phyloP scores from a whole-genome alignment of 2,797 vertebrate genomes.

The Semotilus atromaculatus region DNA sequence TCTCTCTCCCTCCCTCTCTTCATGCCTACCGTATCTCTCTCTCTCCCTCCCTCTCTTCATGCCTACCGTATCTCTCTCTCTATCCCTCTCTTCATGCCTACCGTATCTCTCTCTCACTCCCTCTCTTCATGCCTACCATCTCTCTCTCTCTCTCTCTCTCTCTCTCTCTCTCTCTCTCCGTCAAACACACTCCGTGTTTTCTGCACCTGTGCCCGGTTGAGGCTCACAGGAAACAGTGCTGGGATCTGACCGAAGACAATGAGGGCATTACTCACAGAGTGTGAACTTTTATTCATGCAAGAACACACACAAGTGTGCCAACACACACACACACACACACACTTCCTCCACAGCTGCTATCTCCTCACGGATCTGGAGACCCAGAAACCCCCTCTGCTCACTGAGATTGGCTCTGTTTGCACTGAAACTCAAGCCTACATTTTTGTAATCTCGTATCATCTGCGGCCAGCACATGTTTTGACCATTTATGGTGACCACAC shows the following conservation, averaged over 20 bases:
- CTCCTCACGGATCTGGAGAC: neutral
- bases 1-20: no score
- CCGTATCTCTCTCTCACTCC: no score
- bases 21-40: no score
- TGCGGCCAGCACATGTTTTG: conserved; percentile 26
- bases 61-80: neutral
- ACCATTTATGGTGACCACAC: conserved; percentile 33
- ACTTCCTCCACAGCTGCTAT: conserved; percentile 22
- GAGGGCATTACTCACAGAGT: conserved; percentile 32
- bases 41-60: no score
- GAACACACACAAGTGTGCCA: conserved; percentile 11
- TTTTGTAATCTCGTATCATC: conserved; percentile 22
- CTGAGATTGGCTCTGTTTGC: neutral
- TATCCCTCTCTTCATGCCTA: no score
- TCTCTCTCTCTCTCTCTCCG: neutral
- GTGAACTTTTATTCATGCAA: conserved; percentile 8
- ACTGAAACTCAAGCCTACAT: conserved; percentile 18
- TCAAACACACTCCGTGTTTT: conserved; percentile 1
- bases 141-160: no score
- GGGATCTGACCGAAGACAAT: conserved; percentile 26
- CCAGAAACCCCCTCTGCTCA: conserved; percentile 2
- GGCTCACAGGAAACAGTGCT: conserved; percentile 27
- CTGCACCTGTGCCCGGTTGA: conserved; percentile 40
- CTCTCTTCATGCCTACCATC: no score
- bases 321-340: neutral